Conservation (phyloP, 2,797 vertebrate species). For the Lateolabrax maculatus region DNA sequence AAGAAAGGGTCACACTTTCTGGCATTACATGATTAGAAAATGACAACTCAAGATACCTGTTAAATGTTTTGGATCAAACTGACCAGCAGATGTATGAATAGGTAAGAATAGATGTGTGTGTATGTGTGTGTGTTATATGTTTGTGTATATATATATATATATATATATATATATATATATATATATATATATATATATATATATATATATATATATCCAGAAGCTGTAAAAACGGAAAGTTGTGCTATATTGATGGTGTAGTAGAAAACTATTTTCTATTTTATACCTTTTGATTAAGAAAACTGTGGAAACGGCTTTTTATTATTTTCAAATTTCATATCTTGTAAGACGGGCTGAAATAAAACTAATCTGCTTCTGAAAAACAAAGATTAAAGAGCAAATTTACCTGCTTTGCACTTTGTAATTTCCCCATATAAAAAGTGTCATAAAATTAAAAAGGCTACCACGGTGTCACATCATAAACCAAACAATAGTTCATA, state of each 20-base stretch:
- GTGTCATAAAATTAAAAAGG: conserved; percentile 61
- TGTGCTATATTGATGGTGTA: conserved; percentile 32
- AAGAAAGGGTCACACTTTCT: conserved; percentile 18
- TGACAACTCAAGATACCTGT: conserved; percentile 37
- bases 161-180: conserved; percentile 18
- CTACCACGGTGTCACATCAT: conserved; percentile 60
- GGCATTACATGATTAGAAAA: conserved; percentile 33
- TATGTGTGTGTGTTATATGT: conserved; percentile 61
- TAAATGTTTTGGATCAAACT: conserved; percentile 46
- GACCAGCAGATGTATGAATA: conserved; percentile 48
- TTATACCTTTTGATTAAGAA: conserved; percentile 16
- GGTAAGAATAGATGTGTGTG: conserved; percentile 45
- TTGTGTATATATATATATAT: no score
- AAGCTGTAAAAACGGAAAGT: conserved; percentile 49
- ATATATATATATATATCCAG: conserved; percentile 61
- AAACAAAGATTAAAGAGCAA: conserved; percentile 46
- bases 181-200: conserved; percentile 20
- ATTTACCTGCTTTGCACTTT: conserved; percentile 75
- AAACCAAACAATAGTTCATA: conserved; percentile 65
- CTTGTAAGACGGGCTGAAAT: conserved; percentile 21
- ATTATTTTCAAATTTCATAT: conserved; percentile 22
- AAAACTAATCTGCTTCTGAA: conserved; percentile 47
- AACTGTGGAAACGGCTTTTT: conserved; percentile 18
- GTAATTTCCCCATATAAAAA: conserved; percentile 65
- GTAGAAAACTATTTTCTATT: conserved; percentile 25